Evolutionary conservation across 2,797 vertebrate species (phyloP).

Genomic region (Hypotaenidia philippensis): DNA sequence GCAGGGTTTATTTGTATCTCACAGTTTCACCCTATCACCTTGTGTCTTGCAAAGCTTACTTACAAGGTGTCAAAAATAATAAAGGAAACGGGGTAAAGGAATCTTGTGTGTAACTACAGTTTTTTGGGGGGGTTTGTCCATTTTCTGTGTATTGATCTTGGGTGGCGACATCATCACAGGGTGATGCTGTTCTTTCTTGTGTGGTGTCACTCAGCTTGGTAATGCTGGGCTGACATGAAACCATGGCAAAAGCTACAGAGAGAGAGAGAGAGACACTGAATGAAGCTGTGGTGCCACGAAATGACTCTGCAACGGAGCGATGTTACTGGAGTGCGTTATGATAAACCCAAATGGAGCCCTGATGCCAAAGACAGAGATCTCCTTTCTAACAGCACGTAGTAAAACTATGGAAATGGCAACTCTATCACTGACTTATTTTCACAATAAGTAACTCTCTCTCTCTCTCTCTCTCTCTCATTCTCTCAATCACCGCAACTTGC

Average conservation of each 20-base stretch:
- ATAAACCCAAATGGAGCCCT: neutral
- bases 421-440: conserved; percentile 70
- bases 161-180: neutral
- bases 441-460: conserved; percentile 63
- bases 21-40: neutral
- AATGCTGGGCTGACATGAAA: neutral
- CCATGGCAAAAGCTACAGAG: neutral
- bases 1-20: neutral
- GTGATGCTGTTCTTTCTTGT: neutral
- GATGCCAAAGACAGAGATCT: neutral
- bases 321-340: neutral
- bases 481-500: conserved; percentile 41
- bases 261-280: neutral
- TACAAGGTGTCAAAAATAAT: neutral
- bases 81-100: neutral
- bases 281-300: neutral
- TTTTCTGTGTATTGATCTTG: neutral
- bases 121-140: neutral
- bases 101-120: neutral
- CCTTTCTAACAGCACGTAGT: neutral
- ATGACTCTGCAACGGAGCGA: neutral
- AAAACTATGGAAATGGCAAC: conserved; percentile 39
- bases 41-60: neutral
- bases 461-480: conserved; percentile 18
- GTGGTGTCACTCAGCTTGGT: neutral